These are phyloP conservation scores for Uromys caudimaculatus DNA, from an alignment of 2,797 vertebrate species.

Conservation along the genomic window DNA sequence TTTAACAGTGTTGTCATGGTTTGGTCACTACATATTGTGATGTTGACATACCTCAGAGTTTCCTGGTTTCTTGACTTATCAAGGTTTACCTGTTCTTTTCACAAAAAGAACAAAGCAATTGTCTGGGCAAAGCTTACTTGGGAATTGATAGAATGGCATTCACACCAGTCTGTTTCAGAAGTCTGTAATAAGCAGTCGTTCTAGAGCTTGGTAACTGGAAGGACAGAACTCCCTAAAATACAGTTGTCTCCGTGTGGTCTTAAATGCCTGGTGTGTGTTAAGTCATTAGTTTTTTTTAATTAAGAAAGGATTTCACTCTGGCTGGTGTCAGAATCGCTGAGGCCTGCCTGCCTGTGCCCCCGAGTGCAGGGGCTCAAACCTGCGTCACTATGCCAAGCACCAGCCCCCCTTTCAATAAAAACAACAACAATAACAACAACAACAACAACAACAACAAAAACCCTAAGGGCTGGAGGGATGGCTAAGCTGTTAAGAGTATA, in stretches of 20 bases:
- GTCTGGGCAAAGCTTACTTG: neutral
- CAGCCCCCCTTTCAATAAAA: neutral
- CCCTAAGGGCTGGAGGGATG: neutral
- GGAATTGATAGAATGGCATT: neutral
- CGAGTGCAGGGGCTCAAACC: neutral
- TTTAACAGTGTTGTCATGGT: conserved; percentile 28
- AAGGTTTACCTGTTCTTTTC: conserved; percentile 22
- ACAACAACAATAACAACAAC: neutral
- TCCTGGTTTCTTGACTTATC: conserved; percentile 1
- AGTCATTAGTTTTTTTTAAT: neutral
- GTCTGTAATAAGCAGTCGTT: neutral
- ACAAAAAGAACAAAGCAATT: conserved; percentile 46
- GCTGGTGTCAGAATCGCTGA: neutral
- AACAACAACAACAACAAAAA: neutral
- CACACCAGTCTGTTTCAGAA: neutral
- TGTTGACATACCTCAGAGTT: neutral
- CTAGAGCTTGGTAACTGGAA: neutral
- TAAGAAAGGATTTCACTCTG: neutral
- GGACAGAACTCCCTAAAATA: conserved; percentile 6
- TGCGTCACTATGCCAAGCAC: neutral
- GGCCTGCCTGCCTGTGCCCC: neutral
- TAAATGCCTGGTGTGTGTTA: neutral
- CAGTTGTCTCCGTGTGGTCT: neutral
- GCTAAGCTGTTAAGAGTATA: neutral
- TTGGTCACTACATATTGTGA: conserved; percentile 38